phyloP scores from a whole-genome alignment of 2,113 vertebrate genomes.

The Calidris pugnax region DNA sequence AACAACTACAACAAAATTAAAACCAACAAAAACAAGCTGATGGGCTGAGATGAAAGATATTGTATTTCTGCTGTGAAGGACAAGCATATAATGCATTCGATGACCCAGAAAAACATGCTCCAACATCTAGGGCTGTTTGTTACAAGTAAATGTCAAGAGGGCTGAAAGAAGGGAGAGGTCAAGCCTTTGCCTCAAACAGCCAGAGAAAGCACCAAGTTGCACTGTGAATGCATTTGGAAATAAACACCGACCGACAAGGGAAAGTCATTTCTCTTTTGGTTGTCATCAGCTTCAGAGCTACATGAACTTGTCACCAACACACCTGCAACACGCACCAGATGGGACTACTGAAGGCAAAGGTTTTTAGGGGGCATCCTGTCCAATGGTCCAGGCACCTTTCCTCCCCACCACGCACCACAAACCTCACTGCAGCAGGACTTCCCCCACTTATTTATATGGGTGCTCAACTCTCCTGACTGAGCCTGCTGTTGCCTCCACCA shows the following conservation, averaged over 20 bases:
- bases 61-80: constrained; percentile 10
- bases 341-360: not conserved
- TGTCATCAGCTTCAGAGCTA: not conserved
- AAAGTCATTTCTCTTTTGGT: not conserved
- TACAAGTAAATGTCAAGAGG: not conserved
- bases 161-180: constrained; percentile 5
- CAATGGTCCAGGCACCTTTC: not conserved
- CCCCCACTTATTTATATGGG: not conserved
- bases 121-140: not conserved
- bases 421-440: not conserved
- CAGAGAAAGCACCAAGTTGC: not conserved
- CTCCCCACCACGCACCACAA: not conserved
- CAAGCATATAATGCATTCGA: not conserved
- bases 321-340: not conserved
- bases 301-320: not conserved
- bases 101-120: constrained; percentile 44
- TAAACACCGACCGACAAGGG: rapidly evolving
- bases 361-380: rapidly evolving
- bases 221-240: not conserved
- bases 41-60: not conserved
- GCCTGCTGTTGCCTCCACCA: not conserved
- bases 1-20: not conserved
- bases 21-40: not conserved
- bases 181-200: not conserved
- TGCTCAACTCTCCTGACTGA: not conserved